Base-by-base conservation (phyloP, 2,888 invertebrate genomes). In the Pilophorus perplexus region DNA sequence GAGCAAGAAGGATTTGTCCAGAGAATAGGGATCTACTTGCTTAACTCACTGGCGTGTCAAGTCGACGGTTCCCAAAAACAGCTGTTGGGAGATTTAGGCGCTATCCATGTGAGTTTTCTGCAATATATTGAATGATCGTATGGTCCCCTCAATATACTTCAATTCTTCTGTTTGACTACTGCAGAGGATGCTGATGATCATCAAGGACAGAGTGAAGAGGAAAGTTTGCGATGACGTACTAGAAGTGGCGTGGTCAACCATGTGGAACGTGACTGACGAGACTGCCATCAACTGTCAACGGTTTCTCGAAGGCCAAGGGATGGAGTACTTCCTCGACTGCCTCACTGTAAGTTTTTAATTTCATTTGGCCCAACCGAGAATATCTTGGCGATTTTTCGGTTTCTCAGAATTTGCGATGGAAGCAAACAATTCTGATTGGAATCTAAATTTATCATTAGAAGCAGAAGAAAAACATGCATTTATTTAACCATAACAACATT, bases 201-300 rank as follows among this genome's bases (percentile, higher is more conserved):
- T 98, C 69, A 83, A 86, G 64, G 87, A 90, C 74, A 85, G 94
- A 55, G 80, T 94, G 68, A 83, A 85, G 67, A 81, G 86, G 37
- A 83, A 83, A 66, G 80, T 88, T 40, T 95, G 93, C 76, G 97
- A 98, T 77, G 97, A 98, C 77, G 93, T 96, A 16, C 83, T 98
- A 79, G 96, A 97, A 79, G 93, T 95, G 14, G 93, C 96, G 2
- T 98, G 98, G 98, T 95, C 95, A 67, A 94, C 95, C n/a, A 90
- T 98, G 90, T 98, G 97, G 97, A 98, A 97, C 79, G 90, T 92
- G 72, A 90, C 91, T 28, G 97, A 98, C 77, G 97, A 98, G 80
- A 97, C 96, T 10, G 91, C 95, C 44, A 83, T 87, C 73, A 98
- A 98, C 80, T 97, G 97, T 80, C 84, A 87, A 77, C 83, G 90